A percentile compares a stretch with the other conserved stretches of the same genome.
phyloP scores from a whole-genome alignment of 2,797 vertebrate genomes.

The Sebastes iracundus region DNA sequence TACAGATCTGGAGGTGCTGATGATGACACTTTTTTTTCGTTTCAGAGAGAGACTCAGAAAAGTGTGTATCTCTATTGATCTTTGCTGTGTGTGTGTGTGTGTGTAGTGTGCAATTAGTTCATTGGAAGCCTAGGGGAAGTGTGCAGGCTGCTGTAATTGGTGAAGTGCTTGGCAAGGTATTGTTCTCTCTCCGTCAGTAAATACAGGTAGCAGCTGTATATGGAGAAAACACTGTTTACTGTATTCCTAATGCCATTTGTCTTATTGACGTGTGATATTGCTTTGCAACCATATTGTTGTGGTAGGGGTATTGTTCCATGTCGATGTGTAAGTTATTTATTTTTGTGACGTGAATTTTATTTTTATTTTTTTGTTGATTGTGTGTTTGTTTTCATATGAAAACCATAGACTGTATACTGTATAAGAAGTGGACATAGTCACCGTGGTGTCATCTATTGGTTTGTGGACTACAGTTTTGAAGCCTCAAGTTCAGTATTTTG shows the following conservation, averaged over 20 bases:
- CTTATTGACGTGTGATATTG: constrained; percentile 21
- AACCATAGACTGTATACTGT: background rate
- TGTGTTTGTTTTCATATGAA: background rate
- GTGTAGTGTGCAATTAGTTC: background rate
- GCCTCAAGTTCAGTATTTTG: no score
- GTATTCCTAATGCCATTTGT: background rate
- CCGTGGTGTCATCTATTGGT: no score
- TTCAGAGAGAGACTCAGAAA: background rate
- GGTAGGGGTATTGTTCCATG: background rate
- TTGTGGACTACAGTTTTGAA: no score
- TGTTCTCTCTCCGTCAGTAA: background rate
- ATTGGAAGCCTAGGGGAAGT: background rate
- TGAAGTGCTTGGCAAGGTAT: background rate
- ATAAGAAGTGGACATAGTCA: no score
- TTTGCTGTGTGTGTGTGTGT: background rate
- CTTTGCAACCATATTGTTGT: background rate
- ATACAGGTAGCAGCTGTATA: background rate
- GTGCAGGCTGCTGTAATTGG: background rate
- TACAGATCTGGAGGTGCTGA: constrained; percentile 5
- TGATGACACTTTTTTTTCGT: constrained; percentile 13
- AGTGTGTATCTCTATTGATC: background rate
- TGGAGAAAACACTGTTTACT: background rate
- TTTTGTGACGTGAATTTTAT: background rate
- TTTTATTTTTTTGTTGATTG: background rate
- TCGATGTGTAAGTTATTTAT: background rate